A percentile compares a stretch with the other conserved stretches of the same genome.
phyloP scores from a whole-genome alignment of 2,113 vertebrate species.

The Sceloporus undulatus region DNA sequence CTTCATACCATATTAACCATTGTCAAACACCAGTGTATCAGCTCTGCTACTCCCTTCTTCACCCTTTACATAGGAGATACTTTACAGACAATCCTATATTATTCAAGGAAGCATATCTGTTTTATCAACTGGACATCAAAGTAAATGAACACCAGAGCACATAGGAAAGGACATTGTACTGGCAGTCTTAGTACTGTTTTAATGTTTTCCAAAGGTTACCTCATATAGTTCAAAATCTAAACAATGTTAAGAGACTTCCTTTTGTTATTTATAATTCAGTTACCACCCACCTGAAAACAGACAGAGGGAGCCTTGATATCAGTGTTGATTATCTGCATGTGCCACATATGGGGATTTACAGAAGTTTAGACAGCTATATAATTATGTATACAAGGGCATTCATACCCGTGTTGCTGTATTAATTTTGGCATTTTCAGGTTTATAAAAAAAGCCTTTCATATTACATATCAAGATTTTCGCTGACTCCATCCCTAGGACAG shows the following conservation, averaged over 20 bases:
- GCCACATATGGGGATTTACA: background rate
- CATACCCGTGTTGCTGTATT: background rate
- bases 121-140: background rate
- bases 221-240: background rate
- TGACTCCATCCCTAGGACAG: too few species aligned
- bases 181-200: background rate
- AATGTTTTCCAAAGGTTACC: background rate
- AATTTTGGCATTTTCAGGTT: background rate
- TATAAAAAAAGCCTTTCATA: background rate
- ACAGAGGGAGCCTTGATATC: background rate
- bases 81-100: background rate
- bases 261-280: background rate
- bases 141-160: background rate
- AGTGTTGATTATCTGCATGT: background rate
- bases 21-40: background rate
- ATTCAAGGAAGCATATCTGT: background rate
- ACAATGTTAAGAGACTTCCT: background rate
- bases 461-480: background rate
- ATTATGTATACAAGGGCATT: background rate
- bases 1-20: background rate
- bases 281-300: background rate
- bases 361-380: background rate
- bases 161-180: background rate
- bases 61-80: background rate
- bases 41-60: background rate